These are phyloP conservation scores for Apolygus lucorum DNA, from an alignment of 1,140 invertebrate genomes.

Conservation along the genomic window DNA sequence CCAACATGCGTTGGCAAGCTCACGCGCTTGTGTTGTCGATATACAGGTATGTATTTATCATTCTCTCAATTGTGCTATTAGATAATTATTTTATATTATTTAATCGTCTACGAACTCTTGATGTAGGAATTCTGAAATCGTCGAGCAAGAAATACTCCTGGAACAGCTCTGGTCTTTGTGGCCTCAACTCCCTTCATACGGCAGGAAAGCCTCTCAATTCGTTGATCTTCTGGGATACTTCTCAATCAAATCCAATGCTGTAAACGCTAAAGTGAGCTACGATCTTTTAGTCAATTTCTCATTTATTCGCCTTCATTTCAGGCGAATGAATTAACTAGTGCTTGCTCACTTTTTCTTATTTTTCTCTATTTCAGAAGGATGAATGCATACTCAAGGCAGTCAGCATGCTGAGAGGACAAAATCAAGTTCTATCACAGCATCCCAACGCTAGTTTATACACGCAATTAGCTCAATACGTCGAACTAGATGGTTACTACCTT, in stretches of 20 bases:
- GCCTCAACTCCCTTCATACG: slow-evolving; percentile 82
- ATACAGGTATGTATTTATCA: too few species aligned
- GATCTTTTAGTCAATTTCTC: not conserved
- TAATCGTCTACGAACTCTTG: too few species aligned
- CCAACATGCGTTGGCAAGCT: slow-evolving; percentile 88
- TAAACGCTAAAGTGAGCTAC: slow-evolving; percentile 44
- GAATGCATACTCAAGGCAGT: slow-evolving; percentile 80
- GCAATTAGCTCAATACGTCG: slow-evolving; percentile 80
- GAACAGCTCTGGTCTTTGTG: slow-evolving; percentile 84
- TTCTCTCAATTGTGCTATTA: too few species aligned
- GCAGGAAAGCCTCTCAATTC: slow-evolving; percentile 89
- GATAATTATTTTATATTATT: too few species aligned
- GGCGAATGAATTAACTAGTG: too few species aligned
- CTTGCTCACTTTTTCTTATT: not conserved
- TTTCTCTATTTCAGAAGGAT: slow-evolving; percentile 48
- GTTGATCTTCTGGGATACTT: slow-evolving; percentile 93
- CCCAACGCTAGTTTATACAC: slow-evolving; percentile 91
- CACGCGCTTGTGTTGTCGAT: slow-evolving; percentile 79
- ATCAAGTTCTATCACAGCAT: slow-evolving; percentile 77
- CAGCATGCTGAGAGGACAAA: slow-evolving; percentile 73
- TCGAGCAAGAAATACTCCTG: slow-evolving; percentile 69
- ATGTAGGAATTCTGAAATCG: slow-evolving; percentile 61
- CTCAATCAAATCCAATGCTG: slow-evolving; percentile 65
- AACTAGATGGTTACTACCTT: slow-evolving; percentile 91
- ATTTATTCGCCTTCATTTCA: too few species aligned